Evolutionary conservation across 1,140 invertebrate genomes (phyloP), one percentile per base, ranked within the genome.

Genomic region (Drosophila melanica): DNA sequence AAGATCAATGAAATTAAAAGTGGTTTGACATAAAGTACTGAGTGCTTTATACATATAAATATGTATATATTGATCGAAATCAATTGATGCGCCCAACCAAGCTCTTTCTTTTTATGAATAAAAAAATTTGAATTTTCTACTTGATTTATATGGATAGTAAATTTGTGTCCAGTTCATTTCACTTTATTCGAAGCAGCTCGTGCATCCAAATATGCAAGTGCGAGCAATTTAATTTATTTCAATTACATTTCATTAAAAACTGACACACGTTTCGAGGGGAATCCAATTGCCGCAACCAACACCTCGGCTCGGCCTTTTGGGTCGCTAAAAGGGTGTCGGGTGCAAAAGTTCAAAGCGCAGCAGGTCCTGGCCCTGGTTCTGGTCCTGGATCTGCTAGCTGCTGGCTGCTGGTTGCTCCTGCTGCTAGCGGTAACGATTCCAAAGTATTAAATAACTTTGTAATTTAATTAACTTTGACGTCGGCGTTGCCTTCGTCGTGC

Each of bases 361-460:
- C 59, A 66, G 33, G 33, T 35, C 33, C 33, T 35, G 33, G 8
- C 2, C 7, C 53, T 45, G 48, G 42, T 14, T 33, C 11, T 23
- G 11, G 30, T 63, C 41, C 45, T 77, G 66, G 60, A 33, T 33
- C 18, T 47, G n/a, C 48, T 42, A n/a, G 30, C 39, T 55, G 75
- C 48, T 42, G 39, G 30, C 39, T 55, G 75, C 66, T 71, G 37
- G 27, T 45, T 70, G 58, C 39, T 47, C 39, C 35, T 57, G 69
- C 18, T 69, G 70, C 55, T 55, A 74, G 75, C 81, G 69, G 73
- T 62, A 77, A 70, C 77, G 70, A 78, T 87, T 80, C 77, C 70
- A 89, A 80, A 84, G 84, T 89, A 89, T 89, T 89, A 89, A 89
- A 89, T 89, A 89, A 89, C 84, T 87, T 87, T 89, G 84, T 89